phyloP scores from a whole-genome alignment of 1,140 invertebrate genomes.

The Zaprionus africanus region DNA sequence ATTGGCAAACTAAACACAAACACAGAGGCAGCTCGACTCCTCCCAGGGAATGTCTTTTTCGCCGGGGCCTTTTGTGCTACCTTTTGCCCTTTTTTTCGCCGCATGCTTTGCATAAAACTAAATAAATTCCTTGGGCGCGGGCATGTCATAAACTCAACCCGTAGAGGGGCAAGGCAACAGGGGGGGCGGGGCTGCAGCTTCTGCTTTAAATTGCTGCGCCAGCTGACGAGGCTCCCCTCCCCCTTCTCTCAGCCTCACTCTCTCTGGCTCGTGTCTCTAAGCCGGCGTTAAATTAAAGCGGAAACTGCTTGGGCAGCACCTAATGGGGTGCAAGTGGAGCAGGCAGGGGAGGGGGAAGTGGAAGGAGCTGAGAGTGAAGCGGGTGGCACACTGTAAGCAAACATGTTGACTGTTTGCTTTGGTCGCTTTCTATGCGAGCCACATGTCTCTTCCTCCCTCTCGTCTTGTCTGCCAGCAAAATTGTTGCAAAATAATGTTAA shows the following conservation, averaged over 20 bases:
- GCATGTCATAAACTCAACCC: slow-evolving; percentile 48
- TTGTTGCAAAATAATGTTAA: slow-evolving; percentile 80
- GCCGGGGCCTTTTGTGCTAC: slow-evolving; percentile 52
- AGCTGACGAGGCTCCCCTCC: slow-evolving; percentile 48
- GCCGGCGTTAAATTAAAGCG: slow-evolving; percentile 78
- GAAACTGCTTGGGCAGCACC: slow-evolving; percentile 59
- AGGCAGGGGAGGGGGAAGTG: neutral
- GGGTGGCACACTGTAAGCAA: slow-evolving; percentile 16
- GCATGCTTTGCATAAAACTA: slow-evolving; percentile 74
- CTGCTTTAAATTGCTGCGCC: slow-evolving; percentile 66
- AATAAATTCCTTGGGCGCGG: slow-evolving; percentile 65
- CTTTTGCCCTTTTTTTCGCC: slow-evolving; percentile 66
- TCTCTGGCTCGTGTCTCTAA: slow-evolving; percentile 18
- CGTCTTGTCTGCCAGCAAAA: slow-evolving; percentile 49
- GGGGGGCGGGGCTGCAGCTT: slow-evolving; percentile 38
- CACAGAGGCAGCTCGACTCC: slow-evolving; percentile 19
- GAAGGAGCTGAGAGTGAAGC: neutral
- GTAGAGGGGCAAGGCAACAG: neutral
- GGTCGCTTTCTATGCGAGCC: slow-evolving; percentile 69
- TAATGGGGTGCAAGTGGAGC: slow-evolving; percentile 18
- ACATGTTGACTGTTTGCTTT: slow-evolving; percentile 60
- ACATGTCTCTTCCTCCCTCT: slow-evolving; percentile 39
- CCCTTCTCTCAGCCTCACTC: neutral
- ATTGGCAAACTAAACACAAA: slow-evolving; percentile 80
- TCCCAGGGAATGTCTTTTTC: slow-evolving; percentile 56